Base-by-base conservation (phyloP, 2,113 vertebrate genomes). In the Caranx melampygus region DNA sequence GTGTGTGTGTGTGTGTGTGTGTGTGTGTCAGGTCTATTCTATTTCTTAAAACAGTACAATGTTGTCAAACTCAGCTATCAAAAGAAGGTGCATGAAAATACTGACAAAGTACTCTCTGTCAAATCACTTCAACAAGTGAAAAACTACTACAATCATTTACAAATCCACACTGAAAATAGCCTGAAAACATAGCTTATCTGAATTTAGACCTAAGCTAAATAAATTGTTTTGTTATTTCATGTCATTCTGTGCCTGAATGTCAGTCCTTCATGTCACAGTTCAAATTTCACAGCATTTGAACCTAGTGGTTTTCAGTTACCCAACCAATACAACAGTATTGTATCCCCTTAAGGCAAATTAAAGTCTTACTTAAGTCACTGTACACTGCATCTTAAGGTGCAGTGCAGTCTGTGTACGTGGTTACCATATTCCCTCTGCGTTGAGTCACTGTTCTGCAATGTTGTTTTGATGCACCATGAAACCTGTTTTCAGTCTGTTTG, bases 401-500 rank as follows among this genome's bases (percentile, higher is more conserved):
- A 4, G 96, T 97, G 88, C 98, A 99, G 93, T 99, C 98, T 0
- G 97, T 99, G 72, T 98, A 99, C 0, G 98, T 99, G 37, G 98
- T 98, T 78, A 99, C 97, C 97, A 99, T 98, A 76, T 99, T 99
- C 82, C 98, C 98, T 93, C 96, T 94, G 65, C 98, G 95, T 70
- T 99, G 97, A 10, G 97, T 99, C 87, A 99, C 97, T 88, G 97
- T 99, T 87, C 96, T 96, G 68, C 98, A 99, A 89, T 99, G 97
- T 51, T 95, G 95, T 92, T 98, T 98, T 60, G 96, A 95, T 73
- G 95, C 94, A 47, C 95, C 95, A 3, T 96, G 95, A 87, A 99
- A 98, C 78, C 90, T 89, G 78, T 79, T 90, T 58, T 97, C 96
- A 85, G 95, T 95, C 89, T 95, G 94, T 83, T 97, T 92, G 0